Conservation (phyloP, 1,140 invertebrate genomes). For the Plutomurus gul region DNA sequence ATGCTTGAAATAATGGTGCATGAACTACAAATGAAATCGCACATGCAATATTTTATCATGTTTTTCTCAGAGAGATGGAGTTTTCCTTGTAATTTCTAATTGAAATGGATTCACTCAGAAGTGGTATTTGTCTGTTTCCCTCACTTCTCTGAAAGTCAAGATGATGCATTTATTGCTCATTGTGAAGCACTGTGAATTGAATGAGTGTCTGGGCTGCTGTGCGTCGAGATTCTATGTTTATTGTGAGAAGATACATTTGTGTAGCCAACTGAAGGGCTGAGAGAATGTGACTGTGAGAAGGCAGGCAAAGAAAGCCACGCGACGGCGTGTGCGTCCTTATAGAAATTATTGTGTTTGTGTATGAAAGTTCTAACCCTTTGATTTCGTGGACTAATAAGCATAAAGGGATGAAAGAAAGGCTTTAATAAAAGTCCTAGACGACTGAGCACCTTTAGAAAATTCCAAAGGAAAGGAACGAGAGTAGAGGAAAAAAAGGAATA, state of each 20-base stretch:
- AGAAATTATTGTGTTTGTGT: constrained; percentile 6
- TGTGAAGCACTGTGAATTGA: not conserved
- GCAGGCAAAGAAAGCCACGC: not conserved
- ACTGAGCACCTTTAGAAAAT: constrained; percentile 10
- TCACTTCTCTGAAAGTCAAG: not conserved
- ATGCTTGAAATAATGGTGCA: not conserved
- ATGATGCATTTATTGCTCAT: not conserved
- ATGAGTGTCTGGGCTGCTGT: too few species aligned
- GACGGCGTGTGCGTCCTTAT: constrained; percentile 13
- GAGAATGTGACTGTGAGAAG: not conserved
- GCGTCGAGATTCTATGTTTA: too few species aligned
- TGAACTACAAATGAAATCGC: constrained; percentile 3
- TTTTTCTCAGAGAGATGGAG: not conserved
- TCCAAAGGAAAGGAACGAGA: not conserved
- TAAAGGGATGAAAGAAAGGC: constrained; percentile 4
- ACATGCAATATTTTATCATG: constrained; percentile 2
- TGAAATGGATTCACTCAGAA: not conserved
- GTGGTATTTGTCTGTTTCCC: not conserved
- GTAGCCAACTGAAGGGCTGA: not conserved
- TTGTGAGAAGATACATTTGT: too few species aligned
- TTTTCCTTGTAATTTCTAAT: constrained; percentile 23
- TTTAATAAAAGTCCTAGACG: constrained; percentile 6
- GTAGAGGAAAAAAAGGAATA: not conserved
- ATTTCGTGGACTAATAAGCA: constrained; percentile 24
- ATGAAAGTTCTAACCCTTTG: constrained; percentile 15